Conservation (phyloP, 2,888 invertebrate species). For the Ectemnius cavifrons region DNA sequence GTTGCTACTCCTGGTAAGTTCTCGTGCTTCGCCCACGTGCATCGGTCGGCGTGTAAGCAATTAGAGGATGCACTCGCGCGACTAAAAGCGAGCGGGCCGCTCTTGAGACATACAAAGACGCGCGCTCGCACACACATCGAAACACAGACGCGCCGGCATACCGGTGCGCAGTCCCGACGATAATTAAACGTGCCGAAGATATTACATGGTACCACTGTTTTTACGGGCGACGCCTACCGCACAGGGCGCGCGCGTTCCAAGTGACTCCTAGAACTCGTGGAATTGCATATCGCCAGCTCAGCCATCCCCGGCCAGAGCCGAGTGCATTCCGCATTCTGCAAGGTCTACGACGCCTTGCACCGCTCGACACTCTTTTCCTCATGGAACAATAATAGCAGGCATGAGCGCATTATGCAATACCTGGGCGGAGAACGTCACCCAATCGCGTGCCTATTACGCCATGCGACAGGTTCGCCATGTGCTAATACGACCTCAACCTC, state of each 20-base stretch:
- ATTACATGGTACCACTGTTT: constrained; percentile 9
- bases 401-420: too few relatives aligned
- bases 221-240: constrained; percentile 4
- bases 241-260: not conserved
- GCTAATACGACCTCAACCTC: too few relatives aligned
- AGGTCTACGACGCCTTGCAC: too few relatives aligned
- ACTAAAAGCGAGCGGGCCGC: constrained; percentile 55
- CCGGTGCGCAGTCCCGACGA: not conserved
- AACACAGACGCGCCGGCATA: constrained; percentile 25
- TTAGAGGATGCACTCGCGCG: constrained; percentile 56
- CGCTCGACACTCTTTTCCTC: too few relatives aligned
- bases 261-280: too few relatives aligned
- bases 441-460: too few relatives aligned
- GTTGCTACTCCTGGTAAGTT: constrained; percentile 29
- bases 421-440: too few relatives aligned
- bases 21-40: constrained; percentile 52
- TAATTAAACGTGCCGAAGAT: constrained; percentile 38
- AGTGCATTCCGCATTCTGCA: too few relatives aligned
- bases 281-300: too few relatives aligned
- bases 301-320: too few relatives aligned
- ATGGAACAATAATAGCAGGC: too few relatives aligned
- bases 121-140: constrained; percentile 39
- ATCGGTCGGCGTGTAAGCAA: constrained; percentile 56
- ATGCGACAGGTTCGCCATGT: too few relatives aligned
- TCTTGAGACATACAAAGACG: constrained; percentile 37